phyloP scores from a whole-genome alignment of 1,140 invertebrate species.

The Drosophila miranda region DNA sequence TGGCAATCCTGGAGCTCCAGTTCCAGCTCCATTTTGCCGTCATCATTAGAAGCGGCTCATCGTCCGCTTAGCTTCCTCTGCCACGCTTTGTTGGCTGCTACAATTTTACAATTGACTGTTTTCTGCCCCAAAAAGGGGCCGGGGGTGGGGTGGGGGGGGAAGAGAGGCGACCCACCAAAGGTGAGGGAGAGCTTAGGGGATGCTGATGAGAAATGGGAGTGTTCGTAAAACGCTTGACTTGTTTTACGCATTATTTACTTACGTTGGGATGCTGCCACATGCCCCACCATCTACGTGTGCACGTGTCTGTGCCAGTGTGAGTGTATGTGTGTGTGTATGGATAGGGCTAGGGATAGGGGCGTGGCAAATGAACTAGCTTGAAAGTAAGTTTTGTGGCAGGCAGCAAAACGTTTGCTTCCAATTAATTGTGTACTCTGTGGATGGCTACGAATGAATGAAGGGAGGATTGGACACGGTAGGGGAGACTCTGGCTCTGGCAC shows the following conservation, averaged over 20 bases:
- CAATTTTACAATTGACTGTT: conserved; percentile 78
- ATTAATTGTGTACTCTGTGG: conserved; percentile 67
- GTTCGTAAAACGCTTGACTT: conserved; percentile 76
- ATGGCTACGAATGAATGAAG: conserved; percentile 16
- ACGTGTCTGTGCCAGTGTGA: conserved; percentile 30
- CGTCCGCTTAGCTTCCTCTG: conserved; percentile 38
- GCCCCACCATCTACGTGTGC: conserved; percentile 22
- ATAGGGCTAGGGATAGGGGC: conserved; percentile 20
- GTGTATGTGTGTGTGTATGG: conserved; percentile 11
- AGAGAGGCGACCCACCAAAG: background rate
- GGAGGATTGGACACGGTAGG: background rate
- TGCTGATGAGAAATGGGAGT: conserved; percentile 24
- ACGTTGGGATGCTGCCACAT: conserved; percentile 45
- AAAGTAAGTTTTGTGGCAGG: conserved; percentile 69
- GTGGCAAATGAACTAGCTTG: conserved; percentile 72
- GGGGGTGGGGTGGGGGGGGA: background rate
- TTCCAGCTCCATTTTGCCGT: conserved; percentile 21
- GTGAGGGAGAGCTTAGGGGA: background rate
- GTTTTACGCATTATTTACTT: conserved; percentile 80
- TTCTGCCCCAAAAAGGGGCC: conserved; percentile 21
- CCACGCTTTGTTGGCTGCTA: conserved; percentile 62
- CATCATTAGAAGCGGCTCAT: conserved; percentile 37
- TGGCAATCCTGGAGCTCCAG: conserved; percentile 35
- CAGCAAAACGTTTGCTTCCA: conserved; percentile 71
- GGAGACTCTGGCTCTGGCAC: background rate